Evolutionary conservation across 1,140 invertebrate genomes (phyloP).

Genomic region (Trichoplusia ni): DNA sequence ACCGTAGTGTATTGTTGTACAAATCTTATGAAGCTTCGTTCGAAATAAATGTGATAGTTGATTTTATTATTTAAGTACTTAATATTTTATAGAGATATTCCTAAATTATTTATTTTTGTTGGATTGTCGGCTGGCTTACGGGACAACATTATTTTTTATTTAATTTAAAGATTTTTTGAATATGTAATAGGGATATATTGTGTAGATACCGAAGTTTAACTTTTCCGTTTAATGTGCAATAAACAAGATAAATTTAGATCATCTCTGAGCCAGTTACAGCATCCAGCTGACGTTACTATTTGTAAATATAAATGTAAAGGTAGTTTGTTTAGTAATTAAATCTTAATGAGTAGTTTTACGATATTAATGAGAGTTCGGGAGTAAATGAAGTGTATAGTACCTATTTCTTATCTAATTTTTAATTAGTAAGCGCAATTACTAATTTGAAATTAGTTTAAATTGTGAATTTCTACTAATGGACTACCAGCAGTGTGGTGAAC

Average conservation of each 20-base stretch:
- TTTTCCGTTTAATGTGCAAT: constrained; percentile 32
- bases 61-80: constrained; percentile 78
- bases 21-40: constrained; percentile 71
- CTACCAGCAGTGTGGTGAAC: constrained; percentile 35
- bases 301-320: constrained; percentile 54
- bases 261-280: constrained; percentile 36
- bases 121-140: constrained; percentile 48
- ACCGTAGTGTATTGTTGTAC: constrained; percentile 56
- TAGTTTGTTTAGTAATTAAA: constrained; percentile 45
- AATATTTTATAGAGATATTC: constrained; percentile 74
- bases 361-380: constrained; percentile 30
- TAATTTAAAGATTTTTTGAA: not conserved
- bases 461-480: constrained; percentile 37
- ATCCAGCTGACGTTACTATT: constrained; percentile 18
- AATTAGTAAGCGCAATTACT: constrained; percentile 51
- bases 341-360: constrained; percentile 41
- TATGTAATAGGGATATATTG: not conserved
- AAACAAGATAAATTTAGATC: constrained; percentile 24
- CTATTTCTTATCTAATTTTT: constrained; percentile 41
- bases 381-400: constrained; percentile 32
- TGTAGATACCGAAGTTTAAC: constrained; percentile 14
- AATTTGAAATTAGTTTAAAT: constrained; percentile 46
- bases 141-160: constrained; percentile 19
- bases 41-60: constrained; percentile 80
- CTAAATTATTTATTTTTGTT: constrained; percentile 78